These are phyloP conservation scores for Sebastiscus tertius DNA, from an alignment of 2,797 vertebrate genomes.

Conservation along the genomic window DNA sequence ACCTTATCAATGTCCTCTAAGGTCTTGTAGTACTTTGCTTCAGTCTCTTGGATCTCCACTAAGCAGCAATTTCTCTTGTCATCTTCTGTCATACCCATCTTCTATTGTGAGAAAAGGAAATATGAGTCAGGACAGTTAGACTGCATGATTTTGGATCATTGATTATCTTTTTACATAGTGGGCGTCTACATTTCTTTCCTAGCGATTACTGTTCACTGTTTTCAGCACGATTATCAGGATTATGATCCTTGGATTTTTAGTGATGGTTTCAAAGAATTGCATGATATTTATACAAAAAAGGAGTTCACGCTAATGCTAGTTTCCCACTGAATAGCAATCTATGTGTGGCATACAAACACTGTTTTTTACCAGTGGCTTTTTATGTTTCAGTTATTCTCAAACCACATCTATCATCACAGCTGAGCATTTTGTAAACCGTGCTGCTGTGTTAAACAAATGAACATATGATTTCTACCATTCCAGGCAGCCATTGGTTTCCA, in stretches of 20 bases:
- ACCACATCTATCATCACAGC: not conserved
- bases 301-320: not conserved
- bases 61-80: slow-evolving; percentile 98
- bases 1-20: slow-evolving; percentile 97
- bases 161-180: not conserved
- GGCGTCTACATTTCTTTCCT: not conserved
- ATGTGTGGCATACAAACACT: not conserved
- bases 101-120: slow-evolving; percentile 76
- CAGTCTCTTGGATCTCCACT: slow-evolving; percentile 96
- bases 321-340: not conserved
- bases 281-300: not conserved
- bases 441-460: not conserved
- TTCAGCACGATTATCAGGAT: not conserved
- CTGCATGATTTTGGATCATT: not conserved
- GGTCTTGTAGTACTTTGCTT: slow-evolving; percentile 97
- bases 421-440: not conserved
- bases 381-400: not conserved
- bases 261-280: not conserved
- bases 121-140: not conserved
- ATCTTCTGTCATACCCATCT: slow-evolving; percentile 98
- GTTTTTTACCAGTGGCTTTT: not conserved
- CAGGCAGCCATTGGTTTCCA: not conserved
- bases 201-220: not conserved
- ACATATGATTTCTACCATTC: not conserved
- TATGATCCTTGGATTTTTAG: not conserved